These are phyloP conservation scores for Fukomys damarensis DNA, from an alignment of 2,113 vertebrate species.

Conservation along the genomic window DNA sequence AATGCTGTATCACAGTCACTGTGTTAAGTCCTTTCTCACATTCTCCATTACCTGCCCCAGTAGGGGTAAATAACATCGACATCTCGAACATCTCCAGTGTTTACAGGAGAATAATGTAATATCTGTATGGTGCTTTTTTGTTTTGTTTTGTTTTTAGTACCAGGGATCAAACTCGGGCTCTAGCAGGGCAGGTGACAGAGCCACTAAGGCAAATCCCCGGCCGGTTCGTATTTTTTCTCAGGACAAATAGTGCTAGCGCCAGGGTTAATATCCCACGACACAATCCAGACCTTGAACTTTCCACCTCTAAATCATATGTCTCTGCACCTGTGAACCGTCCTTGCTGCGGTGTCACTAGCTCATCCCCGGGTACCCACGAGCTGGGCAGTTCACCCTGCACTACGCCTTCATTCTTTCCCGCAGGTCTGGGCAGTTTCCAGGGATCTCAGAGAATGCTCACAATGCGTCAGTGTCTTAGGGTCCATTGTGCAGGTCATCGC, in stretches of 20 bases:
- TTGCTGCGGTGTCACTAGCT: accelerated
- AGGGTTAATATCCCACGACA: not conserved
- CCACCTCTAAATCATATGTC: not conserved
- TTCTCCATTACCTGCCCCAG: accelerated
- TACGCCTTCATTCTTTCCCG: too few relatives aligned
- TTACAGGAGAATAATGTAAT: not conserved
- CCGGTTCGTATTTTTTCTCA: not conserved
- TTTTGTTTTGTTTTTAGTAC: too few relatives aligned
- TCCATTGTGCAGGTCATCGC: too few relatives aligned
- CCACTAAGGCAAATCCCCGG: too few relatives aligned
- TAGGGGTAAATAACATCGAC: not conserved
- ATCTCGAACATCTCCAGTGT: not conserved
- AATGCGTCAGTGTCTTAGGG: not conserved
- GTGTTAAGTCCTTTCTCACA: not conserved
- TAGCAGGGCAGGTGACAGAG: too few relatives aligned
- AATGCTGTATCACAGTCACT: not conserved
- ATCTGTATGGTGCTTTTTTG: too few relatives aligned
- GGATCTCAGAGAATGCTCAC: not conserved
- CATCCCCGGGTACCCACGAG: accelerated
- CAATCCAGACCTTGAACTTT: not conserved
- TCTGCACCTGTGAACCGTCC: not conserved
- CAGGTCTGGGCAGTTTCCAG: too few relatives aligned
- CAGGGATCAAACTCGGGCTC: too few relatives aligned
- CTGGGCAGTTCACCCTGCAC: not conserved
- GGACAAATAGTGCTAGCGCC: not conserved